Conservation (phyloP, 2,113 vertebrate species). For the Alexandromys fortis region DNA sequence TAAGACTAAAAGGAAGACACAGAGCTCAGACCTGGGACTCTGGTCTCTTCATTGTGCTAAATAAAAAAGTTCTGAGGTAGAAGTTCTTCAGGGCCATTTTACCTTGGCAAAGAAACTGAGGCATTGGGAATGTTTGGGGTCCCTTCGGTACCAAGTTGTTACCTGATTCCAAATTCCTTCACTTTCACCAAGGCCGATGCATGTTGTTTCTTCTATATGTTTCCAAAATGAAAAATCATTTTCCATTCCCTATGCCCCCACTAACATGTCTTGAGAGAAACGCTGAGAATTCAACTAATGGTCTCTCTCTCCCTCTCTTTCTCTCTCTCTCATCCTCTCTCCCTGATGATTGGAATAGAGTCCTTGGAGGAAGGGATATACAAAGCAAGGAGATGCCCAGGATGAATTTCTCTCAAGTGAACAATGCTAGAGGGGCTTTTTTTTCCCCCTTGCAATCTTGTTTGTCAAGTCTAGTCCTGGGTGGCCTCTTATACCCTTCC, state of each 20-base stretch:
- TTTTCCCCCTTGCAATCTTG: not conserved
- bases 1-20: not conserved
- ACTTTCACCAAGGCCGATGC: not conserved
- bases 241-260: not conserved
- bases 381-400: not conserved
- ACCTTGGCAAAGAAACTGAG: not conserved
- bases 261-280: not conserved
- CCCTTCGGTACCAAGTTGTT: not conserved
- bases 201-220: not conserved
- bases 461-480: not conserved
- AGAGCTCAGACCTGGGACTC: not conserved
- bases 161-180: not conserved
- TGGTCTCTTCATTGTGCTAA: not conserved
- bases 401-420: slow-evolving; percentile 19
- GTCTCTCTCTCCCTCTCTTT: not conserved
- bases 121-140: not conserved
- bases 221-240: not conserved
- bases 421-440: not conserved
- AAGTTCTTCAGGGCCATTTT: not conserved
- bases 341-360: not conserved
- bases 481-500: slow-evolving; percentile 12
- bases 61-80: not conserved
- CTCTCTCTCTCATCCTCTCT: not conserved
- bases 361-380: not conserved
- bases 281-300: not conserved